Evolutionary conservation across 2,797 vertebrate species (phyloP).

Genomic region (Rhinogobio ventralis): DNA sequence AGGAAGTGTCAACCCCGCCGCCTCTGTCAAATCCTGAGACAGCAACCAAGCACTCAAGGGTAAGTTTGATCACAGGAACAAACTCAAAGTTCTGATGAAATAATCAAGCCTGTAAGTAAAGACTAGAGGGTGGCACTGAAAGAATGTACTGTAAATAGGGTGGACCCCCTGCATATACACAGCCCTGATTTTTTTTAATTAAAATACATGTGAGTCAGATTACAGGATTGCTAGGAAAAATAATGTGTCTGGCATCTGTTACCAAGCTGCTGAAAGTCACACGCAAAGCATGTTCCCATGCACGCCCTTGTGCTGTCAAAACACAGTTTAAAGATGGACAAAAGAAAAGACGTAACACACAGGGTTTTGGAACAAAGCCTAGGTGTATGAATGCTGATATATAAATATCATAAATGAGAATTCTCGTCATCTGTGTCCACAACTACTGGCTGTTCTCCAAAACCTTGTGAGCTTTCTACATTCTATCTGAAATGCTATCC

Average conservation of each 20-base stretch:
- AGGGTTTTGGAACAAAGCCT: slow-evolving; percentile 9
- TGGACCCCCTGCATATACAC: slow-evolving; percentile 4
- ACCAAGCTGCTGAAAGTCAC: slow-evolving; percentile 61
- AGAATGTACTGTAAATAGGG: neutral
- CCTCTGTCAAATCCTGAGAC: neutral
- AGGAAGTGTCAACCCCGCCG: neutral
- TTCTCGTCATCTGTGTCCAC: neutral
- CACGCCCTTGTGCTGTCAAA: slow-evolving; percentile 45
- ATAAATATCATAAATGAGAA: slow-evolving; percentile 1
- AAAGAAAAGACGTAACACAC: neutral
- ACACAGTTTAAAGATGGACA: slow-evolving; percentile 17
- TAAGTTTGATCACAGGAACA: neutral
- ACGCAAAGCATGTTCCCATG: slow-evolving; percentile 32
- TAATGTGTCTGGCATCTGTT: slow-evolving; percentile 75
- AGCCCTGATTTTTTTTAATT: slow-evolving; percentile 65
- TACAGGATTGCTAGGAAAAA: slow-evolving; percentile 71
- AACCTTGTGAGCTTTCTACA: neutral
- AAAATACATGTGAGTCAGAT: slow-evolving; percentile 67
- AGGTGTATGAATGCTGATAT: slow-evolving; percentile 2
- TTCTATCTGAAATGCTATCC: neutral
- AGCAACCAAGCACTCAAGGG: neutral
- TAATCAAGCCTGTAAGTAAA: neutral
- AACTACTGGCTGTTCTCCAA: neutral
- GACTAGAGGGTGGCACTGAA: neutral
- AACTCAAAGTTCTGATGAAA: neutral